Percentiles rank a stretch among this genome's conserved stretches.
These are phyloP conservation scores for Megalonaias nervosa DNA, from an alignment of 1,140 invertebrate species.

Conservation along the genomic window DNA sequence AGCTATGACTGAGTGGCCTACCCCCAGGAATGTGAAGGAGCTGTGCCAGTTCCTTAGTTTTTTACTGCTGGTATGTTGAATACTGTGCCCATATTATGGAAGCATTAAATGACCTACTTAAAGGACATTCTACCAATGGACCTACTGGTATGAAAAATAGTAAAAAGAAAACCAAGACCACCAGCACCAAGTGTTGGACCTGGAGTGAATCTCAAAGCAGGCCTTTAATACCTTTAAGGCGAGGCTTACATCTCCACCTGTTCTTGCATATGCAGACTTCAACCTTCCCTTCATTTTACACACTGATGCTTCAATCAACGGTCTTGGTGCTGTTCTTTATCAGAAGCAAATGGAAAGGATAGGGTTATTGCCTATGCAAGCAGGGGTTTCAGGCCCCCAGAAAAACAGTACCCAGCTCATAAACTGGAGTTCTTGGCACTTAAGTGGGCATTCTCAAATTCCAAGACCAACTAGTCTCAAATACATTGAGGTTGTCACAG, in stretches of 20 bases:
- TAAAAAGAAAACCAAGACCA: slow-evolving; percentile 2
- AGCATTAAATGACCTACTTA: slow-evolving; percentile 32
- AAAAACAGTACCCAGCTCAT: too few relatives aligned
- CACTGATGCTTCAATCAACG: slow-evolving; percentile 37
- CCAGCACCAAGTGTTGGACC: slow-evolving; percentile 13
- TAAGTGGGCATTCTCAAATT: too few relatives aligned
- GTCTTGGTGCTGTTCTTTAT: slow-evolving; percentile 56
- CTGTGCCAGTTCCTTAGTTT: slow-evolving; percentile 70
- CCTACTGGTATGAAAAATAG: slow-evolving; percentile 6
- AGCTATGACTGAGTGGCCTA: slow-evolving; percentile 27
- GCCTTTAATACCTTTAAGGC: background rate
- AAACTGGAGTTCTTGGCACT: too few relatives aligned
- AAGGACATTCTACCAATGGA: slow-evolving; percentile 19
- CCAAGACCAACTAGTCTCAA: too few relatives aligned
- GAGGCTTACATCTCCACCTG: slow-evolving; percentile 13
- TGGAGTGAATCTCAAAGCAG: slow-evolving; percentile 32
- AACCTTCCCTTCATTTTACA: slow-evolving; percentile 7
- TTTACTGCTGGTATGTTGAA: slow-evolving; percentile 68
- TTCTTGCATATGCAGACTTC: slow-evolving; percentile 40
- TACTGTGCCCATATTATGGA: slow-evolving; percentile 46
- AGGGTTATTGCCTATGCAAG: slow-evolving; percentile 20
- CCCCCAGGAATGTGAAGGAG: slow-evolving; percentile 7
- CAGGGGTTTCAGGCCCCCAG: slow-evolving; percentile 6
- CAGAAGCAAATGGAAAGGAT: slow-evolving; percentile 34
- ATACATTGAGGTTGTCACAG: too few relatives aligned